Evolutionary conservation across 2,888 invertebrate genomes (phyloP).

Genomic region (Entomobrya multifasciata): DNA sequence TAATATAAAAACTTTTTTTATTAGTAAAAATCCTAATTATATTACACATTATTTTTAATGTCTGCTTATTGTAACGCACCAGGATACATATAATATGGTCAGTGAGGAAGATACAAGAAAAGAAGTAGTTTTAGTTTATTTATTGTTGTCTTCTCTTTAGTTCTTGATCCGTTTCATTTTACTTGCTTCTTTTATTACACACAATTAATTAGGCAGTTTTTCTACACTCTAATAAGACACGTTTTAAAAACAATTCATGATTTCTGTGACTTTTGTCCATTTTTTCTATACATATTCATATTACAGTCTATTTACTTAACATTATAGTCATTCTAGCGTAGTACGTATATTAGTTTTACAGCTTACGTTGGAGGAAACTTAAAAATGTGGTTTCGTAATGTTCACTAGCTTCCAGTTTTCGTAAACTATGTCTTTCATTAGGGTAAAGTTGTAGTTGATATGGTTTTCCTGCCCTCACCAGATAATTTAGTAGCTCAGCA

Average conservation of each 20-base stretch:
- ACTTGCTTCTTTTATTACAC: too few species aligned
- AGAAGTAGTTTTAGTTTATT: too few species aligned
- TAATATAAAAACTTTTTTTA: slow-evolving; percentile 26
- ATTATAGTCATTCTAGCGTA: neutral
- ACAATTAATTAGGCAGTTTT: slow-evolving; percentile 2
- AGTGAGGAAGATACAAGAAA: neutral
- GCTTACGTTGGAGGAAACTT: slow-evolving; percentile 89
- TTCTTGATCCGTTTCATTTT: neutral
- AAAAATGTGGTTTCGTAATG: slow-evolving; percentile 97
- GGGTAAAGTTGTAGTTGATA: slow-evolving; percentile 96
- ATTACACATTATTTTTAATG: too few species aligned
- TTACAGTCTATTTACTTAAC: neutral
- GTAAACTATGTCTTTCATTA: slow-evolving; percentile 96
- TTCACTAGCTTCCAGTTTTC: slow-evolving; percentile 95
- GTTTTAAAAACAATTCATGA: slow-evolving; percentile 7
- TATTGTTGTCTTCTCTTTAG: too few species aligned
- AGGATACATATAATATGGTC: neutral
- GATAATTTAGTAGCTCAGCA: slow-evolving; percentile 92
- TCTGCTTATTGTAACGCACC: slow-evolving; percentile 8
- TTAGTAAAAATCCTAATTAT: slow-evolving; percentile 27
- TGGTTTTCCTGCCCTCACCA: slow-evolving; percentile 97
- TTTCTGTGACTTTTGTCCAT: neutral
- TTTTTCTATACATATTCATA: too few species aligned
- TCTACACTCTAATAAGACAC: slow-evolving; percentile 28
- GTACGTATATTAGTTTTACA: slow-evolving; percentile 24